Conservation (phyloP, 2,888 invertebrate species). For the Argyresthia goedartella region DNA sequence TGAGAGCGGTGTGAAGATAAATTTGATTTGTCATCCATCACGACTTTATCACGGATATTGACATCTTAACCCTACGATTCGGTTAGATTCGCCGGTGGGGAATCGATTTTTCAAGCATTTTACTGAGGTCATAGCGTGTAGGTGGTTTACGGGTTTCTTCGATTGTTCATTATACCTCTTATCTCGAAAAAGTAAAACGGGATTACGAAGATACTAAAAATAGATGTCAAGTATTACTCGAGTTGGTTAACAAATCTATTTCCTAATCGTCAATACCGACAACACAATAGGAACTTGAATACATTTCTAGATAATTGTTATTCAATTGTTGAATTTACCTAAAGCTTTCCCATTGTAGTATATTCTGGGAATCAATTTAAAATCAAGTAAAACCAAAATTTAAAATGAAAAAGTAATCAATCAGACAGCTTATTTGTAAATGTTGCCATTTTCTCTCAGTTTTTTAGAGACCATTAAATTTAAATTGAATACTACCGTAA, state of each 20-base stretch:
- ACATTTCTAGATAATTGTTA: no score
- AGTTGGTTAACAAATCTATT: no score
- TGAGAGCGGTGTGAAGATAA: slow-evolving; percentile 11
- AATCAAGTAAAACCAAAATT: no score
- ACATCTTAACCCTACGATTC: slow-evolving; percentile 47
- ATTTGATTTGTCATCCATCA: slow-evolving; percentile 45
- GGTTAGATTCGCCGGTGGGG: slow-evolving; percentile 40
- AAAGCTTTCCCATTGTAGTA: no score
- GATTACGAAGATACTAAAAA: no score
- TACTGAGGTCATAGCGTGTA: slow-evolving; percentile 49
- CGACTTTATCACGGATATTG: slow-evolving; percentile 41
- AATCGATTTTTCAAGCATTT: slow-evolving; percentile 60
- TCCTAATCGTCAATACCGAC: no score
- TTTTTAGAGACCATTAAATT: slow-evolving; percentile 25
- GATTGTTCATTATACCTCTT: slow-evolving; percentile 12
- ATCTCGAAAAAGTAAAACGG: no score
- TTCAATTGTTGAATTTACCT: no score
- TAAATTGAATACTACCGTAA: slow-evolving; percentile 15
- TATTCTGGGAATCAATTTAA: no score
- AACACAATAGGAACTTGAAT: no score
- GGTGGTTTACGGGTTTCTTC: slow-evolving; percentile 38
- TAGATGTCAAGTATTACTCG: no score
- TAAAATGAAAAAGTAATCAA: not conserved
- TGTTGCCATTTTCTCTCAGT: slow-evolving; percentile 17
- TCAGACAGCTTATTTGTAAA: not conserved